Evolutionary conservation across 2,113 vertebrate species (phyloP), one percentile per base, ranked within the genome.

Genomic region (Aythya baeri): DNA sequence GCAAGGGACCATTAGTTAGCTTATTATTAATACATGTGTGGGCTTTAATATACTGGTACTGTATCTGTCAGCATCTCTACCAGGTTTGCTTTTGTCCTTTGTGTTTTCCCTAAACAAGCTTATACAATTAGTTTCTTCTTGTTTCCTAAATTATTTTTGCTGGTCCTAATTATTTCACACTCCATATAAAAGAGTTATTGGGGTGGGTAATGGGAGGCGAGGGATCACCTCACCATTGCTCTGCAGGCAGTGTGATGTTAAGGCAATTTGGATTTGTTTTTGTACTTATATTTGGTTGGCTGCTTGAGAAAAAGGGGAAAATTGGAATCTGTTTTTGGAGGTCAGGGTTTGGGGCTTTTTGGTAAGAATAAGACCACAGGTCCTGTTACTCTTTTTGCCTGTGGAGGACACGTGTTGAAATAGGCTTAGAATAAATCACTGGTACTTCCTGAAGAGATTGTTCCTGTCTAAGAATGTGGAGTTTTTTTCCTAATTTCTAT

Each of bases 141-240:
- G 98, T 98, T 98, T 97, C 97, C 97, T 97, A 98, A 98, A 98
- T 98, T 98, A 98, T 98, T 98, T 98, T 98, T 98, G 96, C 96
- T 97, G 95, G 94, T 97, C 74, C 98, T 98, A 98, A 98, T 98
- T 98, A 98, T 98, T 98, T 98, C 97, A 98, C 97, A 98, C 98
- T 98, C 97, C 97, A 98, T 98, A 98, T 98, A 98, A 97, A 98
- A 98, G 98, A 98, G 97, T 98, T 98, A 98, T 98, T 97, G 97
- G 97, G 97, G 92, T 97, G 96, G 97, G 96, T 98, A 98, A 98
- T 98, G 97, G 96, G 97, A 98, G 94, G 68, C 97, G 2, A 95
- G 97, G 98, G 98, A 98, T 97, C 93, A 44, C 93, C 97, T 97
- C 17, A 0, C 70, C 50, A 79, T 94, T 94, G 95, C 94, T 81